Conservation (phyloP, 2,797 vertebrate species). For the Ctenopoma multispine region DNA sequence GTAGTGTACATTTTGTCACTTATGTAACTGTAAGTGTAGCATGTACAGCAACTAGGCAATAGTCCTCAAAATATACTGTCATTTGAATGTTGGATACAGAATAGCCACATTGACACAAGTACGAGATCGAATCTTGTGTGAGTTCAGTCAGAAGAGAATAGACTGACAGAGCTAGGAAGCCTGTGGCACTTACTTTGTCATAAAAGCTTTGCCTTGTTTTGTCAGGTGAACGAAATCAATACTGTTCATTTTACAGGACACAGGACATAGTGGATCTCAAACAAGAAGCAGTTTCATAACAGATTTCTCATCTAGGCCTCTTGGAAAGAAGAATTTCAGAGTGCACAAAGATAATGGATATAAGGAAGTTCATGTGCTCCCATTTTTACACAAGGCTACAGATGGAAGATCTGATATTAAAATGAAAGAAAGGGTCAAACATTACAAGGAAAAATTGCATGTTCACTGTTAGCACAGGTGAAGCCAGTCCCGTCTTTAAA, state of each 20-base stretch:
- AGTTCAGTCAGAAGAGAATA: slow-evolving; percentile 24
- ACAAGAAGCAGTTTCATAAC: neutral
- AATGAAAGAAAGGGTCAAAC: slow-evolving; percentile 9
- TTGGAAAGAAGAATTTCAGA: neutral
- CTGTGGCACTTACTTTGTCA: slow-evolving; percentile 9
- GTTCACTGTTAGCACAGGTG: slow-evolving; percentile 17
- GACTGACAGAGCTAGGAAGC: slow-evolving; percentile 24
- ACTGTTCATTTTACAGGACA: slow-evolving; percentile 23
- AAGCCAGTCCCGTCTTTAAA: slow-evolving; percentile 12
- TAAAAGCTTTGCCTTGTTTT: slow-evolving; percentile 27
- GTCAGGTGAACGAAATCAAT: neutral
- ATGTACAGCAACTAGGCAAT: slow-evolving; percentile 66
- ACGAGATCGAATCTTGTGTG: neutral
- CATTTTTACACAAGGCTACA: slow-evolving; percentile 2
- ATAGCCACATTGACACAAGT: slow-evolving; percentile 22
- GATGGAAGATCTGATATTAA: neutral
- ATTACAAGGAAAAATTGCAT: slow-evolving; percentile 24
- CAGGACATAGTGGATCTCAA: slow-evolving; percentile 21
- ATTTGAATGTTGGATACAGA: slow-evolving; percentile 50
- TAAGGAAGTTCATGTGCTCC: neutral
- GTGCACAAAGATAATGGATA: slow-evolving; percentile 6
- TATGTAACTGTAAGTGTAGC: slow-evolving; percentile 71
- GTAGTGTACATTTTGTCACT: slow-evolving; percentile 74
- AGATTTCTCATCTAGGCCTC: neutral
- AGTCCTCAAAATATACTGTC: slow-evolving; percentile 31